Evolutionary conservation across 2,888 invertebrate genomes (phyloP), one percentile per base, ranked within the genome.

Genomic region (Noctua comes): DNA sequence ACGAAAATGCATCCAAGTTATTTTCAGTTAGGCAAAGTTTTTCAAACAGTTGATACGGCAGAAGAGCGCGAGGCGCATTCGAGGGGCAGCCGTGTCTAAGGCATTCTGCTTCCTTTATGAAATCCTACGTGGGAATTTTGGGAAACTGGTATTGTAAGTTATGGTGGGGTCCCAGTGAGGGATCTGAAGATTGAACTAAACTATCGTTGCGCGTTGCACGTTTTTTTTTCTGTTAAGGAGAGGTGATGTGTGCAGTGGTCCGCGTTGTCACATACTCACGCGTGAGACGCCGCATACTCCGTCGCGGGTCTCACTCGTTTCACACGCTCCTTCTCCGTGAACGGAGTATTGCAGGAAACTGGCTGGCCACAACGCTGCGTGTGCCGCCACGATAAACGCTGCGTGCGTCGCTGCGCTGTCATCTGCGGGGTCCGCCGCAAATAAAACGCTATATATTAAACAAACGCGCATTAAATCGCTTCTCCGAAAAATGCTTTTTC

Each of bases 101-200:
- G 85, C 78, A 88, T 88, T 88, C 40, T 76, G 66, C 74, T 80
- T 80, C 81, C 85, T 87, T 88, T 88, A 87, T 88, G 84, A 86
- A 88, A 86, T 87, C 73, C 73, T 70, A 79, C 73, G 85, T 72
- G 64, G 59, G 79, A 87, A 87, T 87, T 88, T 87, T 62, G 68
- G 87, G 40, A 79, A 83, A 87, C 77, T 81, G 87, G 87, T 88
- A 88, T 87, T 88, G 79, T 82, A 70, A 77, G 46, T 36, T 51
- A 4, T 73, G 13, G 81, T 75, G 59, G 65, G 69, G 73, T 65
- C 13, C 27, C 62, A 83, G 18, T 86, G 72, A 16, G 5, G 31
- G 75, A 65, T 36, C 3, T n/a, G 18, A n/a, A n/a, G 68, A 48
- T 46, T 24, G 0, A 40, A 40, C 5, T 36, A 64, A 64, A 11